These are phyloP conservation scores for Ailurus styani DNA, from an alignment of 2,113 vertebrate genomes.

Conservation along the genomic window DNA sequence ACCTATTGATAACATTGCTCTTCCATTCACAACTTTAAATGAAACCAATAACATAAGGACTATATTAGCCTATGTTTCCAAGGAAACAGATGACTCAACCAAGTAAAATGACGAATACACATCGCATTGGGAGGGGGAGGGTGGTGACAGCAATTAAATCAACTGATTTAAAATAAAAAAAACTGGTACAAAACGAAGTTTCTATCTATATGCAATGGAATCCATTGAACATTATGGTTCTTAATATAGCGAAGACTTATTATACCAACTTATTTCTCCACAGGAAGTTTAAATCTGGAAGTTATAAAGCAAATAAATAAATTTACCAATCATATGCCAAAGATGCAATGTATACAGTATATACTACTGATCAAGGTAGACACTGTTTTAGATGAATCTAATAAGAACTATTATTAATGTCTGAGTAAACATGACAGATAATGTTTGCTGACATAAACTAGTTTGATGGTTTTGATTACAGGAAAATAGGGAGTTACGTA, in stretches of 20 bases:
- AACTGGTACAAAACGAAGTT: slow-evolving; percentile 14
- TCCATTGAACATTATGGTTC: slow-evolving; percentile 24
- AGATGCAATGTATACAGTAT: background rate
- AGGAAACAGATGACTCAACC: slow-evolving; percentile 39
- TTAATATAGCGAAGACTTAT: background rate
- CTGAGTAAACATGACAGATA: background rate
- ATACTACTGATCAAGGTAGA: background rate
- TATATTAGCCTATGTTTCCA: slow-evolving; percentile 44
- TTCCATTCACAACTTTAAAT: slow-evolving; percentile 37
- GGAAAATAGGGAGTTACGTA: background rate
- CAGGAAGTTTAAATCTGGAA: slow-evolving; percentile 31
- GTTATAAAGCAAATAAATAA: slow-evolving; percentile 12
- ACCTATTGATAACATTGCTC: slow-evolving; percentile 1
- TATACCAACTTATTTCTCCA: slow-evolving; percentile 31
- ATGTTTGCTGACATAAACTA: slow-evolving; percentile 15
- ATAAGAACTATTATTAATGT: background rate
- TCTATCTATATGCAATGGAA: slow-evolving; percentile 22
- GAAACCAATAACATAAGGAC: slow-evolving; percentile 5
- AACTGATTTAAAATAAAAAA: background rate
- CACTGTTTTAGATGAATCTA: background rate
- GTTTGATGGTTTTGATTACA: slow-evolving; percentile 24
- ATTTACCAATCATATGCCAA: background rate
- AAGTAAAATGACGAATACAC: slow-evolving; percentile 17
- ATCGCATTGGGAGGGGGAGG: background rate
- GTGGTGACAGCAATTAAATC: background rate